A percentile compares a stretch with the other conserved stretches of the same genome.
Evolutionary conservation across 2,888 invertebrate species (phyloP).

Genomic region (Myathropa florea): DNA sequence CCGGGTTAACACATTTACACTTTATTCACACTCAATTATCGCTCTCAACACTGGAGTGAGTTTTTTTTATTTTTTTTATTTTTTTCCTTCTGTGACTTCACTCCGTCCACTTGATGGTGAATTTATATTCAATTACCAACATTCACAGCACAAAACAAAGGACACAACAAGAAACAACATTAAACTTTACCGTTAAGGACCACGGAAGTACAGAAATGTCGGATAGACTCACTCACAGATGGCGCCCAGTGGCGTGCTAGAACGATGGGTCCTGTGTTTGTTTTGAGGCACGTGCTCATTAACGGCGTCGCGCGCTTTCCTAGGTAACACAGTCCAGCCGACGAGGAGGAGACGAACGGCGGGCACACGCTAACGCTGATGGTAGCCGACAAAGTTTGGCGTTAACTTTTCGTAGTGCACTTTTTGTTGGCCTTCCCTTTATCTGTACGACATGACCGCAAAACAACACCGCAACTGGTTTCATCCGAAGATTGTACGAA

Average conservation of each 20-base stretch:
- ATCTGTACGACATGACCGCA: constrained; percentile 46
- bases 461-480: constrained; percentile 45
- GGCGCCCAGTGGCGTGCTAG: too few species aligned
- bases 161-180: constrained; percentile 3
- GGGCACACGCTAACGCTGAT: background rate
- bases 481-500: constrained; percentile 25
- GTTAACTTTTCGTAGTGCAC: constrained; percentile 12
- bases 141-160: background rate
- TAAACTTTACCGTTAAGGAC: constrained; percentile 22
- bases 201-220: background rate
- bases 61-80: background rate
- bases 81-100: background rate
- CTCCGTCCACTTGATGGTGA: background rate
- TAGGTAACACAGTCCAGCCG: background rate
- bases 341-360: background rate
- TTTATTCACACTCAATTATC: constrained; percentile 63
- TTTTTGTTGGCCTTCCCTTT: background rate
- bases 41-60: constrained; percentile 16
- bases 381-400: background rate
- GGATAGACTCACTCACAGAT: background rate
- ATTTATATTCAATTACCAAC: constrained; percentile 58
- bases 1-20: constrained; percentile 54
- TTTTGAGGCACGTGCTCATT: constrained; percentile 39
- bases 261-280: background rate
- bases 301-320: constrained; percentile 6